A percentile compares a stretch with the other conserved stretches of the same genome.
Conservation (phyloP, 2,797 vertebrate species). For the Sebastes goodei region DNA sequence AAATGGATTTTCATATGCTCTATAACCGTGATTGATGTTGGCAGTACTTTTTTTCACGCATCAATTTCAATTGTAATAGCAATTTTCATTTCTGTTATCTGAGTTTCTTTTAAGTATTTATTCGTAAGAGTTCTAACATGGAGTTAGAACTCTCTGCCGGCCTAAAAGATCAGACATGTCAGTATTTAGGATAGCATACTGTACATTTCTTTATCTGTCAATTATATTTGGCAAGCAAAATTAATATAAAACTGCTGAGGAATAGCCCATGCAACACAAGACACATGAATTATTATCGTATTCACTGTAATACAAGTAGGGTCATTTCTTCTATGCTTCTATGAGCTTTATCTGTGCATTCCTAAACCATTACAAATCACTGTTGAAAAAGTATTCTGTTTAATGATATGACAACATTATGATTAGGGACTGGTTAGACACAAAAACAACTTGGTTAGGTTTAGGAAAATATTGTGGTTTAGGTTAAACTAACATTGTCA, state of each 20-base stretch:
- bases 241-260: background rate
- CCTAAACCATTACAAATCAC: background rate
- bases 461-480: background rate
- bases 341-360: background rate
- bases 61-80: background rate
- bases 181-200: background rate
- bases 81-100: background rate
- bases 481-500: background rate
- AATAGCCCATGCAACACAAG: background rate
- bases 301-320: background rate
- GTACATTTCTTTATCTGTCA: background rate
- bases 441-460: background rate
- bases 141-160: background rate
- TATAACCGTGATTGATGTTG: background rate
- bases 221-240: background rate
- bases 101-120: background rate
- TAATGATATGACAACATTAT: background rate
- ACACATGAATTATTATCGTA: background rate
- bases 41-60: background rate
- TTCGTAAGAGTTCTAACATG: background rate
- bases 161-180: background rate
- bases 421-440: background rate
- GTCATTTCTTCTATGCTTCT: background rate
- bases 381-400: background rate
- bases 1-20: background rate